These are phyloP conservation scores for Phataginus tetradactyla DNA, from an alignment of 2,797 vertebrate species.

Conservation along the genomic window DNA sequence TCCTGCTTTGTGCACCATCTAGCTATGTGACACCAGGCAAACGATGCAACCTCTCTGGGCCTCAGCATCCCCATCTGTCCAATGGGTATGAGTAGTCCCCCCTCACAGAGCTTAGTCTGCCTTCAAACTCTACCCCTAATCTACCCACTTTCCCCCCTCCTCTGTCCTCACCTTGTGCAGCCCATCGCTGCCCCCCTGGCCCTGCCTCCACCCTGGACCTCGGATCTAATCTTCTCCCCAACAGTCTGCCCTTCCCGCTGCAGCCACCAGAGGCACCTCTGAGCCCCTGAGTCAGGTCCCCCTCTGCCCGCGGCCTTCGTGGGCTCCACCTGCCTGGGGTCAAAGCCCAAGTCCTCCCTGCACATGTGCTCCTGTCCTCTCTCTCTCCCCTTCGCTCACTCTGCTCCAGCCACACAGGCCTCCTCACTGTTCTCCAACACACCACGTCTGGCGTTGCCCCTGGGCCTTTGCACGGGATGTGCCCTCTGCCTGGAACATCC, in stretches of 20 bases:
- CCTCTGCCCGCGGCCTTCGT: neutral
- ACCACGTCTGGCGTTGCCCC: accelerated
- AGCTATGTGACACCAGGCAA: neutral
- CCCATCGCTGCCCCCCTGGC: neutral
- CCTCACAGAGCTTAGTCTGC: neutral
- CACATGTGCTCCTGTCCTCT: neutral
- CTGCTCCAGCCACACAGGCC: neutral
- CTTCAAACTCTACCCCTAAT: neutral
- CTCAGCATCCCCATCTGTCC: neutral
- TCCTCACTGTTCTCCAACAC: neutral
- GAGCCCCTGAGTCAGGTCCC: neutral
- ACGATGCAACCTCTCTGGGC: neutral
- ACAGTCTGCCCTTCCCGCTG: neutral
- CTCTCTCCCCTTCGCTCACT: neutral
- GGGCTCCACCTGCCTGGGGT: neutral
- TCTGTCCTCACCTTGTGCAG: neutral
- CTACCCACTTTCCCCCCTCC: neutral
- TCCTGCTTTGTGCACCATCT: accelerated
- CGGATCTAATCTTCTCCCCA: too few relatives aligned
- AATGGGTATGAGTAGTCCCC: neutral
- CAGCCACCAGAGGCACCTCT: neutral
- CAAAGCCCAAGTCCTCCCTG: neutral
- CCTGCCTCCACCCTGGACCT: neutral
- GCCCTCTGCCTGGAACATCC: neutral
- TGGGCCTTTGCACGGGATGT: neutral